These are phyloP conservation scores for Anthoscopus minutus DNA, from an alignment of 2,113 vertebrate species.

Conservation along the genomic window DNA sequence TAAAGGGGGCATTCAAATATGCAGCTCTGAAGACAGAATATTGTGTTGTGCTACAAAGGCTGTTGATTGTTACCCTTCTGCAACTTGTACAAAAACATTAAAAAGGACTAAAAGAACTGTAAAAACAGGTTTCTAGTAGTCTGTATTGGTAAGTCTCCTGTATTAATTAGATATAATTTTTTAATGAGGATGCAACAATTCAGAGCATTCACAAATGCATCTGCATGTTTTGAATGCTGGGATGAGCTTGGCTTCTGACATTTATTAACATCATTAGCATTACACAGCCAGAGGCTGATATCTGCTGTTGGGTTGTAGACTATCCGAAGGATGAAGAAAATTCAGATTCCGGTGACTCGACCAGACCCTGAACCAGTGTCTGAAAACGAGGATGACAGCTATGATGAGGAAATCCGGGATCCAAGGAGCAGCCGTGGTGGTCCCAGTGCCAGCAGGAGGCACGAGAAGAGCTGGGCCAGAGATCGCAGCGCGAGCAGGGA, in stretches of 20 bases:
- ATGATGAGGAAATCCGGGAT: slow-evolving; percentile 88
- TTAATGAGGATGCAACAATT: background rate
- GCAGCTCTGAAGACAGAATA: background rate
- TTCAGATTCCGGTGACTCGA: slow-evolving; percentile 87
- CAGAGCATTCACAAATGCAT: background rate
- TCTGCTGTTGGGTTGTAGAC: slow-evolving; percentile 72
- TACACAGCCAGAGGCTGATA: background rate
- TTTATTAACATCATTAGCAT: background rate
- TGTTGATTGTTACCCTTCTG: background rate
- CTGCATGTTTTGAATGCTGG: background rate
- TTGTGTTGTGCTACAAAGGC: background rate
- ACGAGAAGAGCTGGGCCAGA: slow-evolving; percentile 78
- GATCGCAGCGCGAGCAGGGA: slow-evolving; percentile 90
- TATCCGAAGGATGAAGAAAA: slow-evolving; percentile 94
- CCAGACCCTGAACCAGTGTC: slow-evolving; percentile 88
- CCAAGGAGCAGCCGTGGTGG: slow-evolving; percentile 78
- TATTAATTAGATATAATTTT: background rate
- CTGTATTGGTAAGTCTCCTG: background rate
- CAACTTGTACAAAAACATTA: background rate
- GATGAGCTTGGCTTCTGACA: background rate
- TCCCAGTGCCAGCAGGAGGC: slow-evolving; percentile 72
- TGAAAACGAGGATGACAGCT: slow-evolving; percentile 93
- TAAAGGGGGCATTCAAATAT: background rate
- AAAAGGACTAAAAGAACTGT: background rate
- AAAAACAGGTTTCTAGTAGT: background rate